phyloP scores from a whole-genome alignment of 2,113 vertebrate species.

The Macrotis lagotis region DNA sequence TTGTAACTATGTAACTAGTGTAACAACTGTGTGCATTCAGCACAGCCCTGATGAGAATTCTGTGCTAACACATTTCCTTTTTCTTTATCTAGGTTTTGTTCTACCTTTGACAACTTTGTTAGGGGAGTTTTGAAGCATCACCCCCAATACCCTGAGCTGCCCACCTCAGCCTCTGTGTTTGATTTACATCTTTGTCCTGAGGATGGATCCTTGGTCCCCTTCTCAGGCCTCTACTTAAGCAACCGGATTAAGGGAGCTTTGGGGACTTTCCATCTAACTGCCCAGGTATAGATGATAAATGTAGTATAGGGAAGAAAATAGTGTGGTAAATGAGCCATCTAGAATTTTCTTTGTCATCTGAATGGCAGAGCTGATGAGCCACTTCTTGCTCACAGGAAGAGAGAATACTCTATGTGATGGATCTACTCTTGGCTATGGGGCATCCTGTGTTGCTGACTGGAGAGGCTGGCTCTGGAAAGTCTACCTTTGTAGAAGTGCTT shows the following conservation, averaged over 20 bases:
- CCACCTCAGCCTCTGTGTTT: constrained; percentile 83
- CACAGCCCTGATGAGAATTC: background rate
- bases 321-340: background rate
- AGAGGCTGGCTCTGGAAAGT: constrained; percentile 87
- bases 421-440: constrained; percentile 82
- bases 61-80: background rate
- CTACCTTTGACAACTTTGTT: constrained; percentile 84
- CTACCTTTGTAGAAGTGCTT: constrained; percentile 82
- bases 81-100: constrained; percentile 82
- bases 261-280: constrained; percentile 66
- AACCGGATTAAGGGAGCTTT: constrained; percentile 58
- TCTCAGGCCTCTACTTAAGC: constrained; percentile 63
- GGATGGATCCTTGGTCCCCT: constrained; percentile 71
- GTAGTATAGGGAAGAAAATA: background rate
- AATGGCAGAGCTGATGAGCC: constrained; percentile 25
- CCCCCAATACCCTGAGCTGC: constrained; percentile 80
- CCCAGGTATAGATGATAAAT: constrained; percentile 81
- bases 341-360: background rate
- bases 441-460: constrained; percentile 87
- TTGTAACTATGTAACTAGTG: background rate
- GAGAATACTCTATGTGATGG: constrained; percentile 81
- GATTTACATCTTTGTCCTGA: constrained; percentile 84
- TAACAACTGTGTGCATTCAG: background rate
- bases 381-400: constrained; percentile 79
- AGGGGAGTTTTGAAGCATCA: constrained; percentile 78